Conservation (phyloP, 2,888 invertebrate genomes). For the Cerceris rybyensis region DNA sequence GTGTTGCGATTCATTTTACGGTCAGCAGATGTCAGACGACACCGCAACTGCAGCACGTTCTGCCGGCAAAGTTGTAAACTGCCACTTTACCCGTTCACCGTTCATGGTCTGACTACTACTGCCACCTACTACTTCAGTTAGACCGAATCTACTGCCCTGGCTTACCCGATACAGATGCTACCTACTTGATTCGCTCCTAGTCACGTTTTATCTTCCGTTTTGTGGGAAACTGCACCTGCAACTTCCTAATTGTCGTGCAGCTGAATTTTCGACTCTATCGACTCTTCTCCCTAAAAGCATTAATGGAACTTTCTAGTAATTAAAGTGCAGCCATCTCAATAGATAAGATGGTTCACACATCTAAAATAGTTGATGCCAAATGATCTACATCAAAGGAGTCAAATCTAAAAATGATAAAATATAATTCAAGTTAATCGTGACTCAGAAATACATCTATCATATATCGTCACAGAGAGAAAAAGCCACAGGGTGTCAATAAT, state of each 20-base stretch:
- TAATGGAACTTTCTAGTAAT: too few species aligned
- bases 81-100: constrained; percentile 22
- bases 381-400: too few species aligned
- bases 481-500: too few species aligned
- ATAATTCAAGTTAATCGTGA: too few species aligned
- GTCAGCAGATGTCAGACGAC: constrained; percentile 60
- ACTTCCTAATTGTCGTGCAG: neutral
- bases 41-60: constrained; percentile 48
- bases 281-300: neutral
- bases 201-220: constrained; percentile 7
- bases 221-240: neutral
- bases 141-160: constrained; percentile 39
- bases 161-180: constrained; percentile 76
- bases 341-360: too few species aligned
- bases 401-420: too few species aligned
- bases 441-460: too few species aligned
- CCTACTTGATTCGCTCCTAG: constrained; percentile 66
- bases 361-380: too few species aligned
- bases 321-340: too few species aligned
- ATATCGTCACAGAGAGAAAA: too few species aligned
- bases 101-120: constrained; percentile 73
- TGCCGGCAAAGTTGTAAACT: constrained; percentile 59
- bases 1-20: constrained; percentile 35
- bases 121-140: constrained; percentile 75
- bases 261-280: too few species aligned